Percentiles rank a stretch among this genome's conserved stretches.
Evolutionary conservation across 2,797 vertebrate species (phyloP).

Genomic region (Eleutherodactylus coqui): DNA sequence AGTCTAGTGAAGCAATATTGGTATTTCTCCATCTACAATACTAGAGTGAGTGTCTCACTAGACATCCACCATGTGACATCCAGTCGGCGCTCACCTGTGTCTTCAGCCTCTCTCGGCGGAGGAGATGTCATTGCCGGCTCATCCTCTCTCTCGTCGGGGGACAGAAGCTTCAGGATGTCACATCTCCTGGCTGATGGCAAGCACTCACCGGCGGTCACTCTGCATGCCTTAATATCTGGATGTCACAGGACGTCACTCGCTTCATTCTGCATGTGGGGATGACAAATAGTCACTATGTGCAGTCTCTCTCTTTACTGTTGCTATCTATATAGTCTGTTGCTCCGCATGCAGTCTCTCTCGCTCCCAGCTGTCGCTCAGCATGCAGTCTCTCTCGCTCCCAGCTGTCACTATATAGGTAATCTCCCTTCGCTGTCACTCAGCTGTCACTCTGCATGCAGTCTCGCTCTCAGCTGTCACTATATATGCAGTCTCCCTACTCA

Average conservation of each 20-base stretch:
- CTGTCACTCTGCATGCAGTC: neutral
- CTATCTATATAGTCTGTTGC: neutral
- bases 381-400: slow-evolving; percentile 10
- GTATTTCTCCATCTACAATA: too few species aligned
- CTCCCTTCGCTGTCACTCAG: neutral
- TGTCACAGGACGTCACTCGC: neutral
- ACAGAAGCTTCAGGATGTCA: neutral
- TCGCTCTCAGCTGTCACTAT: neutral
- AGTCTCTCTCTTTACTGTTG: neutral
- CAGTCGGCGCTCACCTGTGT: neutral
- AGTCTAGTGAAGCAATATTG: too few species aligned
- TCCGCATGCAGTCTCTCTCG: neutral
- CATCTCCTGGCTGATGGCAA: neutral
- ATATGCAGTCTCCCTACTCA: neutral
- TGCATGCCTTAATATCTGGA: neutral
- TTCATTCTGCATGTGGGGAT: neutral
- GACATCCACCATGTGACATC: neutral
- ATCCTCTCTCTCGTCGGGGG: neutral
- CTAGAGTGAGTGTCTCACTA: neutral
- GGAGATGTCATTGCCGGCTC: too few species aligned
- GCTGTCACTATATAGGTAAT: neutral
- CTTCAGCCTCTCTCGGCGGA: neutral
- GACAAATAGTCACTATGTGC: neutral
- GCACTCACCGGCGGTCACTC: neutral
- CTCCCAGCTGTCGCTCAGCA: neutral